Evolutionary conservation across 92 coral and sea anemone genomes (phyloP), one percentile per base, ranked within the genome.

Genomic region (Isaurus tuberculatus): DNA sequence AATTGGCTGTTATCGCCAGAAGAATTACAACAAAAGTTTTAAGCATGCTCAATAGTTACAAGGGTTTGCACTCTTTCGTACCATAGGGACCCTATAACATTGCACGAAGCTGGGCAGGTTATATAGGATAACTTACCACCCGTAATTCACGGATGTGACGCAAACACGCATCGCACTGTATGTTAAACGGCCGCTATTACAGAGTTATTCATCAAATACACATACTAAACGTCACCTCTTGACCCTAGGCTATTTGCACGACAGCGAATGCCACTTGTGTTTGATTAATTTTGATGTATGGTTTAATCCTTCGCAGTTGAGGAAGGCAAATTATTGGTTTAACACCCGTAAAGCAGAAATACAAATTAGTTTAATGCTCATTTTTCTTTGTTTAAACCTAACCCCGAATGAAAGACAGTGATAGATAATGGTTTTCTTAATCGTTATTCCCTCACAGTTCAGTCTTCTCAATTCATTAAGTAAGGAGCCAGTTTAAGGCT

Each of bases 61-160:
- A 58, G 7, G 37, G 27, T 65, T 1, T 1, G 19, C 69, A 27
- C 63, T 55, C 26, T 19, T 49, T 51, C 1, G 20, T 26, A 5
- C 33, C 68, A 26, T 34, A 32, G 1, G 17, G 25, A 20, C 30
- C 10, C 64, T 43, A 33, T 57, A 34, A 34, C 31, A 19, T 22
- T 14, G 15, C 22, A 28, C n/a, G 28, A 57, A 29, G 30, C 40
- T 25, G 31, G 26, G 15, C 29, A 27, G 69, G 9, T 77, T 34
- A n/a, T 57, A 77, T 34, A 57, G 33, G 17, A 8, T 53, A 32
- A 32, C 27, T 60, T 57, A 33, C 17, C 82, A 69, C 34, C 82
- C 82, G 69, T 67, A 33, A 58, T 26, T 33, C 69, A 14, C 82
- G 82, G 82, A 77, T 77, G 25, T 77, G 70, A 77, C 68, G 82